These are phyloP conservation scores for Macaca nemestrina DNA, from an alignment of 2,113 vertebrate genomes.

Conservation along the genomic window DNA sequence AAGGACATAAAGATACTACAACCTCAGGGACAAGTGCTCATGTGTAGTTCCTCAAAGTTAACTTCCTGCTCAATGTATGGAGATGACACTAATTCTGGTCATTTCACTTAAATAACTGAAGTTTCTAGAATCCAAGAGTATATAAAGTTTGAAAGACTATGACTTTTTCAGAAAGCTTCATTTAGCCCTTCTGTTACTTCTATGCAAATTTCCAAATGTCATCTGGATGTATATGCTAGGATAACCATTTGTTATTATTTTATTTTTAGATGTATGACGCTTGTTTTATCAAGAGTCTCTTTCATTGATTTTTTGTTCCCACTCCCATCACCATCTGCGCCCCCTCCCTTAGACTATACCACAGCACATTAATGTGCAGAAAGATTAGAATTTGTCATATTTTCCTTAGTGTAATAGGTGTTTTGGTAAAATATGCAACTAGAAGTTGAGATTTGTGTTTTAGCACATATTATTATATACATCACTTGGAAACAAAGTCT, in stretches of 20 bases:
- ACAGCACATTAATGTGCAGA: neutral
- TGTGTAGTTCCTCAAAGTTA: neutral
- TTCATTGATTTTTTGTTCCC: neutral
- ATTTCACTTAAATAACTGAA: neutral
- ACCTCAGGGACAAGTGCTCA: neutral
- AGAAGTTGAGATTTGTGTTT: conserved; percentile 18
- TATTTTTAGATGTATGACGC: neutral
- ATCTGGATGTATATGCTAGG: neutral
- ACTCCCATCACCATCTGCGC: neutral
- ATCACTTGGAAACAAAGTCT: neutral
- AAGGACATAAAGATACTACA: neutral
- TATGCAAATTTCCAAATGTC: conserved; percentile 9
- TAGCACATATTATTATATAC: neutral
- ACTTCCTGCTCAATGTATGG: neutral
- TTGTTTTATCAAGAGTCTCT: neutral
- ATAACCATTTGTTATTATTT: neutral
- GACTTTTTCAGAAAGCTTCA: neutral
- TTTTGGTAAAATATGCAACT: neutral
- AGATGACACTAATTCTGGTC: neutral
- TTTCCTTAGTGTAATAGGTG: neutral
- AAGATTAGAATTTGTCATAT: neutral
- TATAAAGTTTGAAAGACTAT: neutral
- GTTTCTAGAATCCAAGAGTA: conserved; percentile 24
- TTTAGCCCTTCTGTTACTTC: neutral
- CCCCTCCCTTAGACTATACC: neutral